These are phyloP conservation scores for Ooceraea biroi DNA, from an alignment of 1,140 invertebrate species.

Conservation along the genomic window DNA sequence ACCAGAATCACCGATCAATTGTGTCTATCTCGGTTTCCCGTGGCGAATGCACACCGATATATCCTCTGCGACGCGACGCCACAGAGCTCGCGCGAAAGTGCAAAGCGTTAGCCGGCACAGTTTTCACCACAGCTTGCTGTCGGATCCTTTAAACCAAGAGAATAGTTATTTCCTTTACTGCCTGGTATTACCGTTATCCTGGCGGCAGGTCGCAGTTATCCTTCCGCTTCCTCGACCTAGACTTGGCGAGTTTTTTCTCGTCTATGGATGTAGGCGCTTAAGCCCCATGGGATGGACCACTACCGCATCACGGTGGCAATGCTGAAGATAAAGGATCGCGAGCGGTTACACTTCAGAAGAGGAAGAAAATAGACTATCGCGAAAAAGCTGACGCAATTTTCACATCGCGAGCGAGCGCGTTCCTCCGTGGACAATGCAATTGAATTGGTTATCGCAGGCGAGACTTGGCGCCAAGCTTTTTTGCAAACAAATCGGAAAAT, in stretches of 20 bases:
- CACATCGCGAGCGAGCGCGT: background rate
- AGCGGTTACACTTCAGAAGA: slow-evolving; percentile 2
- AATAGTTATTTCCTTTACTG: slow-evolving; percentile 71
- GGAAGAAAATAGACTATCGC: background rate
- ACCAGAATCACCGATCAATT: background rate
- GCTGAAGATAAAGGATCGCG: slow-evolving; percentile 34
- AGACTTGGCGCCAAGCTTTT: background rate
- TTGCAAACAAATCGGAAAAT: background rate
- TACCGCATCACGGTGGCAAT: slow-evolving; percentile 9
- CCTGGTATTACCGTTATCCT: slow-evolving; percentile 65
- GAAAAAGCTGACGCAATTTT: background rate
- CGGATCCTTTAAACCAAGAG: slow-evolving; percentile 62
- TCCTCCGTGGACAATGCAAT: background rate
- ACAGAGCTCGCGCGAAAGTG: slow-evolving; percentile 41
- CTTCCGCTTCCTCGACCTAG: slow-evolving; percentile 22
- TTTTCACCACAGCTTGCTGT: slow-evolving; percentile 30
- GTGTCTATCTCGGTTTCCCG: background rate
- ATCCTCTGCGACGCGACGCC: background rate
- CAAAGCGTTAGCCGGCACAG: slow-evolving; percentile 38
- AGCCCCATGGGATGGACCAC: slow-evolving; percentile 2
- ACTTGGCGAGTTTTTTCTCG: slow-evolving; percentile 18
- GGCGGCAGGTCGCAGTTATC: slow-evolving; percentile 46
- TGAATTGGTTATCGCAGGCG: background rate
- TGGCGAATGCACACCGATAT: background rate
- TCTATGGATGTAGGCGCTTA: slow-evolving; percentile 32